phyloP scores from a whole-genome alignment of 2,113 vertebrate genomes.

The Sylvia atricapilla region DNA sequence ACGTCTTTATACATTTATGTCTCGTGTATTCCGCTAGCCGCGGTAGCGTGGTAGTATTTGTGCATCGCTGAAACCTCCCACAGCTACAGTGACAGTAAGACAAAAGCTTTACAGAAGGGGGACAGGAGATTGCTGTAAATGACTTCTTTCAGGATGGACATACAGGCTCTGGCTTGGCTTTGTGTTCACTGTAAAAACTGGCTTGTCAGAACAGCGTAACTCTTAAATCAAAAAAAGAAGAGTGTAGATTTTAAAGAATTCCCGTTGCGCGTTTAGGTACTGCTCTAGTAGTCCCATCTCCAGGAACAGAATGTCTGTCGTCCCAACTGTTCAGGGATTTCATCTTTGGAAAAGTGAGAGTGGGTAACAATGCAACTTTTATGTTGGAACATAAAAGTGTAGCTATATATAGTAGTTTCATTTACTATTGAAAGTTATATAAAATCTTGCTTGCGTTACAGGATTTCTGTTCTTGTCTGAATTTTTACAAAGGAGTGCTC shows the following conservation, averaged over 20 bases:
- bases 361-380: background rate
- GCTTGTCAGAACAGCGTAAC: background rate
- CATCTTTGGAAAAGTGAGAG: background rate
- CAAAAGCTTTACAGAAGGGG: background rate
- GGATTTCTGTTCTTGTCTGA: background rate
- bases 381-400: background rate
- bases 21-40: background rate
- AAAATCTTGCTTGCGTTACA: background rate
- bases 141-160: background rate
- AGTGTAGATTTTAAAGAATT: background rate
- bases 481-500: background rate
- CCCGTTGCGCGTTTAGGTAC: background rate
- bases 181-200: background rate
- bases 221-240: background rate
- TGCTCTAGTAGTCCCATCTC: background rate
- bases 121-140: background rate
- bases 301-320: background rate
- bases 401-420: background rate
- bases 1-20: rapidly evolving
- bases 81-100: background rate
- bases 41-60: background rate
- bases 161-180: background rate
- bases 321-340: background rate
- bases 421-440: background rate
- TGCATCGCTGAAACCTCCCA: background rate